Conservation (phyloP, 2,888 invertebrate species). For the Branchellion lobata region DNA sequence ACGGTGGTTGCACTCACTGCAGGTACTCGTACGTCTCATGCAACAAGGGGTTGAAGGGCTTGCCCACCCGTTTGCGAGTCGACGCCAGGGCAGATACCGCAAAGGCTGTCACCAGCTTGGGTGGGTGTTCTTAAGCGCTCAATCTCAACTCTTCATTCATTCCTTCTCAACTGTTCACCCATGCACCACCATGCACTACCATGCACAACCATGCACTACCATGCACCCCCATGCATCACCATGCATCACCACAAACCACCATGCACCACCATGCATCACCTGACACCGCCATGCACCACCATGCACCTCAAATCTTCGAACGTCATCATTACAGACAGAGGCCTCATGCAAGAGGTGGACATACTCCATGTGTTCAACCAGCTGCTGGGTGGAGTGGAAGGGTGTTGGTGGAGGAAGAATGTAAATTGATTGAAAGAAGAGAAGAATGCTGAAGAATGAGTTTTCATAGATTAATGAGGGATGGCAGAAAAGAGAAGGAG, state of each 20-base stretch:
- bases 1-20: conserved; percentile 57
- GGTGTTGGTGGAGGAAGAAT: too few relatives aligned
- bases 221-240: too few relatives aligned
- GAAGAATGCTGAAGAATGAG: too few relatives aligned
- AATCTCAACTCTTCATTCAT: neutral
- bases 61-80: conserved; percentile 90
- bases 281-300: too few relatives aligned
- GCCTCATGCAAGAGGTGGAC: conserved; percentile 76
- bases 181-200: too few relatives aligned
- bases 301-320: conserved; percentile 76
- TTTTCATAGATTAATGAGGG: too few relatives aligned
- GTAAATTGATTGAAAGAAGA: too few relatives aligned
- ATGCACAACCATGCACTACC: too few relatives aligned
- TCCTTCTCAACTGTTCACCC: neutral
- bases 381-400: neutral
- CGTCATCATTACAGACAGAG: conserved; percentile 75
- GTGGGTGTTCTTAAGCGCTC: neutral
- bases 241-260: too few relatives aligned
- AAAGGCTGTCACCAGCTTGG: conserved; percentile 72
- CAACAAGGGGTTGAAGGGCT: conserved; percentile 94
- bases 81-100: conserved; percentile 89
- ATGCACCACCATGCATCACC: too few relatives aligned
- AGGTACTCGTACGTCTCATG: conserved; percentile 88
- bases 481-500: too few relatives aligned
- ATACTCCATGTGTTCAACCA: conserved; percentile 84